These are phyloP conservation scores for Pelusios castaneus DNA, from an alignment of 2,113 vertebrate species.

Conservation along the genomic window DNA sequence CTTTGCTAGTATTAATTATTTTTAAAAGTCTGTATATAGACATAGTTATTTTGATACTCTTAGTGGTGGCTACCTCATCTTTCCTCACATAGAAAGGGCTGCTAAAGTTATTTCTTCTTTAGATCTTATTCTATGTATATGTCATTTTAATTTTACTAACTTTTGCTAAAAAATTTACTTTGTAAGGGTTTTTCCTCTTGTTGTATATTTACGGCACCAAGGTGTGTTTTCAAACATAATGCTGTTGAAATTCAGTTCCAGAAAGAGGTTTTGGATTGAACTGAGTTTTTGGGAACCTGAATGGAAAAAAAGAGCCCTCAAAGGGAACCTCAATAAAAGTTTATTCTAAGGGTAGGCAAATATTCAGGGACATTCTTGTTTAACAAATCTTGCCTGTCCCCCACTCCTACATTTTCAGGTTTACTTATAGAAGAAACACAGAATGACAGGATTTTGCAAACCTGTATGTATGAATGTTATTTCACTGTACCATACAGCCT, in stretches of 20 bases:
- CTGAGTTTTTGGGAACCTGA: no score
- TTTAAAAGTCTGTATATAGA: neutral
- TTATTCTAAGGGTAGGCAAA: neutral
- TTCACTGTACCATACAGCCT: neutral
- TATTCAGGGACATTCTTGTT: neutral
- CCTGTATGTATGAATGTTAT: neutral
- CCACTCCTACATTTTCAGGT: neutral
- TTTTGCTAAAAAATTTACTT: no score
- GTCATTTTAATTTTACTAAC: neutral
- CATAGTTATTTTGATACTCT: no score
- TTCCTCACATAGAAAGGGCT: neutral
- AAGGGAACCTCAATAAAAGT: no score
- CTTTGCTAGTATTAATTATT: neutral
- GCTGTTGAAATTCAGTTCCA: no score
- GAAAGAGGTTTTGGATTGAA: no score
- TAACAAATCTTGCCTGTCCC: neutral
- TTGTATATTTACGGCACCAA: neutral
- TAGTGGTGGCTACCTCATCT: no score
- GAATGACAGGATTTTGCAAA: neutral
- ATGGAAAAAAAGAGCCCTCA: no score
- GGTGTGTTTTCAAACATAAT: neutral
- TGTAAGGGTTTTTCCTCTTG: no score
- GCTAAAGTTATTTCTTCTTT: neutral
- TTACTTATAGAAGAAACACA: neutral
- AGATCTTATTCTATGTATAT: neutral